phyloP scores from a whole-genome alignment of 2,888 invertebrate genomes.

The Pyrochroa serraticornis region DNA sequence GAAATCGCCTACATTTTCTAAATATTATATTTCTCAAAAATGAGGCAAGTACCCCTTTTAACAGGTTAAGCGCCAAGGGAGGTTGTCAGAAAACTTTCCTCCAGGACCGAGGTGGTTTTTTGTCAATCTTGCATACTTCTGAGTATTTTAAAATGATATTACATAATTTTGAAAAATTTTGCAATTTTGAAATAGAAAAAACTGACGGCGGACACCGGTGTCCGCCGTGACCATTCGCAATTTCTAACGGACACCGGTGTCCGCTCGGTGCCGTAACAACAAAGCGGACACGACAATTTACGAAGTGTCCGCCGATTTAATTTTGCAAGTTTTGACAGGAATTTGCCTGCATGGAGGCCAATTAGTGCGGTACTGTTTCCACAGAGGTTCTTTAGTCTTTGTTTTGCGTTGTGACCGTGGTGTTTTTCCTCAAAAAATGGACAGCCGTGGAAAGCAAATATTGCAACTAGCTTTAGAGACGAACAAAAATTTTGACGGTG shows the following conservation, averaged over 20 bases:
- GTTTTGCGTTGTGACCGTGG: not conserved
- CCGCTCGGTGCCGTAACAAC: slow-evolving; percentile 10
- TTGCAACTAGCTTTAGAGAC: slow-evolving; percentile 16
- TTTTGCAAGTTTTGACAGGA: slow-evolving; percentile 7
- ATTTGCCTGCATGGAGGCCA: not conserved
- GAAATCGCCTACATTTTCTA: too few relatives aligned
- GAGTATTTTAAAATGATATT: too few relatives aligned
- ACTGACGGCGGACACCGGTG: slow-evolving; percentile 26
- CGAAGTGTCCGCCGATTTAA: slow-evolving; percentile 15
- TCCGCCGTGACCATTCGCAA: slow-evolving; percentile 24
- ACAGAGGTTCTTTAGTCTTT: slow-evolving; percentile 1
- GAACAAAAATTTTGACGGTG: slow-evolving; percentile 14
- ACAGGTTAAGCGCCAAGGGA: too few relatives aligned
- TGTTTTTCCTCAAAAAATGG: slow-evolving; percentile 5
- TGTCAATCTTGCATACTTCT: too few relatives aligned
- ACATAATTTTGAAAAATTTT: not conserved
- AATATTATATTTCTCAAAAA: too few relatives aligned
- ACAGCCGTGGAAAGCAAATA: slow-evolving; percentile 16
- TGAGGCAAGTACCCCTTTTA: too few relatives aligned
- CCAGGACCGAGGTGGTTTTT: too few relatives aligned
- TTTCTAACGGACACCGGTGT: slow-evolving; percentile 13
- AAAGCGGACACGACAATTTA: slow-evolving; percentile 19
- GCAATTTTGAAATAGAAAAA: slow-evolving; percentile 8
- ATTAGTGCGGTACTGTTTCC: slow-evolving; percentile 8
- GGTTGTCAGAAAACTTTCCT: too few relatives aligned